These are phyloP conservation scores for Dallia pectoralis DNA, from an alignment of 2,797 vertebrate species.

Conservation along the genomic window DNA sequence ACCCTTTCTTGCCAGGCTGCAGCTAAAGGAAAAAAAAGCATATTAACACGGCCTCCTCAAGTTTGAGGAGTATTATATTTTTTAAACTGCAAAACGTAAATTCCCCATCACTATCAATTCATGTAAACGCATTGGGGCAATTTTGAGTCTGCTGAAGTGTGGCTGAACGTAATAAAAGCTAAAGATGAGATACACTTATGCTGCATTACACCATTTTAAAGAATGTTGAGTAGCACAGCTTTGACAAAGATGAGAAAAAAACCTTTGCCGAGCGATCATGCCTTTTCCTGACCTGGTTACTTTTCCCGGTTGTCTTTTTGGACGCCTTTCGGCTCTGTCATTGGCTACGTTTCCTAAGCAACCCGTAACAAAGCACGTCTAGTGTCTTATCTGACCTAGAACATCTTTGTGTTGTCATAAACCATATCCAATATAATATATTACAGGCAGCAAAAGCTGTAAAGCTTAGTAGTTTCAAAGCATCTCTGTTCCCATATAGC, in stretches of 20 bases:
- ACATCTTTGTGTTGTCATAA: slow-evolving; percentile 11
- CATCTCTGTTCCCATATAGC: slow-evolving; percentile 41
- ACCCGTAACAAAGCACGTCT: slow-evolving; percentile 33
- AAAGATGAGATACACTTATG: slow-evolving; percentile 66
- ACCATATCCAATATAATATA: slow-evolving; percentile 18
- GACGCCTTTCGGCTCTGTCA: neutral
- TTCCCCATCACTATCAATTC: slow-evolving; percentile 54
- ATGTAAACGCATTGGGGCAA: slow-evolving; percentile 58
- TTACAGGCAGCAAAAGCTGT: slow-evolving; percentile 10
- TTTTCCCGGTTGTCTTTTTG: slow-evolving; percentile 2
- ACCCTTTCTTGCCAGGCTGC: slow-evolving; percentile 68
- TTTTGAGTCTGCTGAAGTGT: slow-evolving; percentile 55
- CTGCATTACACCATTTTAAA: slow-evolving; percentile 69
- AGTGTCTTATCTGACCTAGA: slow-evolving; percentile 15
- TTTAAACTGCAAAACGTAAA: slow-evolving; percentile 36
- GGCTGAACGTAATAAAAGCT: slow-evolving; percentile 68
- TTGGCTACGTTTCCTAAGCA: slow-evolving; percentile 15
- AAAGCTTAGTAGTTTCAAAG: slow-evolving; percentile 39
- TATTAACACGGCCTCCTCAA: slow-evolving; percentile 24
- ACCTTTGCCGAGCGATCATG: slow-evolving; percentile 46
- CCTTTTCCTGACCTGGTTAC: slow-evolving; percentile 34
- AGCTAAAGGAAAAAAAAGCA: slow-evolving; percentile 35
- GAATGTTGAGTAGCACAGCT: slow-evolving; percentile 49
- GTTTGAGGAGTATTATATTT: slow-evolving; percentile 40
- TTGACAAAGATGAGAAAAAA: slow-evolving; percentile 60